These are phyloP conservation scores for Lamproptera curius DNA, from an alignment of 2,888 invertebrate species.

Conservation along the genomic window DNA sequence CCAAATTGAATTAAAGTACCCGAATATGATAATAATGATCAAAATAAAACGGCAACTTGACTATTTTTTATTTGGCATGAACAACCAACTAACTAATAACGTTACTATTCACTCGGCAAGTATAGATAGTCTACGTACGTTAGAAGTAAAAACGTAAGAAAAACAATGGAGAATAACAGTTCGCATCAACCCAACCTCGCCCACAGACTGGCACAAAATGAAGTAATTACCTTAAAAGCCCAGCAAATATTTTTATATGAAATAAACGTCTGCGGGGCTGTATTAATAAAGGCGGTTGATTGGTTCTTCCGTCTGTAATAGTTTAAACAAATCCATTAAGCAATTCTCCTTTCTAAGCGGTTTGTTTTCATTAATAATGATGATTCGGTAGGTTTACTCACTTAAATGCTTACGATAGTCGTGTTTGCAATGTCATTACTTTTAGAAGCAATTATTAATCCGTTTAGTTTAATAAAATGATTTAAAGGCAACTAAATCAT, in stretches of 20 bases:
- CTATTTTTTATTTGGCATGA: too few species aligned
- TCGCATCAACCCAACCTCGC: background rate
- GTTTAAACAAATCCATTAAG: conserved; percentile 54
- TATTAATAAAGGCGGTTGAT: conserved; percentile 41
- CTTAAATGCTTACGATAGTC: too few species aligned
- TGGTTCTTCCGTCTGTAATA: conserved; percentile 35
- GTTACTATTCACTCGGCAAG: too few species aligned
- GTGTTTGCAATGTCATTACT: too few species aligned
- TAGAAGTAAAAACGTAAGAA: background rate
- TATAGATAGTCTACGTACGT: background rate
- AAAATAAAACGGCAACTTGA: too few species aligned
- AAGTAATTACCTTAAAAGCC: conserved; percentile 73
- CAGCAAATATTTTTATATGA: conserved; percentile 67
- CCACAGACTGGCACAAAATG: conserved; percentile 33
- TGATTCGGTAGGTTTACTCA: conserved; percentile 9
- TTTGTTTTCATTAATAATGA: conserved; percentile 21
- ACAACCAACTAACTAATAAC: too few species aligned
- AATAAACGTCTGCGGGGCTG: conserved; percentile 48
- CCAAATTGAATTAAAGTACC: too few species aligned
- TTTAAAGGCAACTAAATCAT: too few species aligned
- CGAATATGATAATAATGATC: too few species aligned
- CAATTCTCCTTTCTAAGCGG: conserved; percentile 26
- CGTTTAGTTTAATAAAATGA: too few species aligned
- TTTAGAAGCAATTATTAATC: too few species aligned
- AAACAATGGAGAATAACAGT: background rate